A percentile compares a stretch with the other conserved stretches of the same genome.
These are phyloP conservation scores for Chaunax sp. DNA, from an alignment of 2,797 vertebrate species.

Conservation along the genomic window DNA sequence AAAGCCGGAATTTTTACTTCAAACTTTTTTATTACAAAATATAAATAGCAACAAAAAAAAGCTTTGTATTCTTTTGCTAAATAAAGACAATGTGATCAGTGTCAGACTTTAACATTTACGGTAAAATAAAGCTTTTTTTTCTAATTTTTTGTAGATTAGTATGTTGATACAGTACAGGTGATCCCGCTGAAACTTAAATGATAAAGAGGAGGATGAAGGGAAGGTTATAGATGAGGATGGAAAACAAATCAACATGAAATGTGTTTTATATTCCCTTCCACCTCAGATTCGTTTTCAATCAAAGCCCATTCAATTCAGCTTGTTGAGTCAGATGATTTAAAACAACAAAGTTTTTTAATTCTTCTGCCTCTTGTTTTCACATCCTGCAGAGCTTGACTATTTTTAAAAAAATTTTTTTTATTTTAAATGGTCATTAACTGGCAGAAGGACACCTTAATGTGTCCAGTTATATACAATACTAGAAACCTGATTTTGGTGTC, in stretches of 20 bases:
- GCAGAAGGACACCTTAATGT: not conserved
- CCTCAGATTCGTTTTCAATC: not conserved
- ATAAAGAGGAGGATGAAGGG: conserved; percentile 6
- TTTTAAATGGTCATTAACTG: not conserved
- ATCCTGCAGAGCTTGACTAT: not conserved
- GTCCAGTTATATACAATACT: not conserved
- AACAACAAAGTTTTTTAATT: not conserved
- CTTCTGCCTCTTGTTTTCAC: not conserved
- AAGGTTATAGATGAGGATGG: not conserved
- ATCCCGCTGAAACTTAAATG: conserved; percentile 24
- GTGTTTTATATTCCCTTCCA: not conserved
- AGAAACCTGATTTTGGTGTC: too few relatives aligned
- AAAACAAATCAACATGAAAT: not conserved
- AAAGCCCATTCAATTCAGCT: not conserved
- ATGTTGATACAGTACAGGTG: conserved; percentile 68
- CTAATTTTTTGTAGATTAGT: conserved; percentile 35
- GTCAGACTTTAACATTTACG: conserved; percentile 37
- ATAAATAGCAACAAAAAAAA: conserved; percentile 74
- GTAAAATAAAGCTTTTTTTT: conserved; percentile 34
- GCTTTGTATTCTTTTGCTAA: conserved; percentile 53
- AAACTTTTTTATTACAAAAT: conserved; percentile 82
- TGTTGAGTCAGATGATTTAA: not conserved
- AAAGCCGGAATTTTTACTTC: conserved; percentile 23
- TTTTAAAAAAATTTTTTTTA: too few relatives aligned
- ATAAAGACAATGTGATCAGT: conserved; percentile 37